These are phyloP conservation scores for Seriola rivoliana DNA, from an alignment of 2,113 vertebrate species.

Conservation along the genomic window DNA sequence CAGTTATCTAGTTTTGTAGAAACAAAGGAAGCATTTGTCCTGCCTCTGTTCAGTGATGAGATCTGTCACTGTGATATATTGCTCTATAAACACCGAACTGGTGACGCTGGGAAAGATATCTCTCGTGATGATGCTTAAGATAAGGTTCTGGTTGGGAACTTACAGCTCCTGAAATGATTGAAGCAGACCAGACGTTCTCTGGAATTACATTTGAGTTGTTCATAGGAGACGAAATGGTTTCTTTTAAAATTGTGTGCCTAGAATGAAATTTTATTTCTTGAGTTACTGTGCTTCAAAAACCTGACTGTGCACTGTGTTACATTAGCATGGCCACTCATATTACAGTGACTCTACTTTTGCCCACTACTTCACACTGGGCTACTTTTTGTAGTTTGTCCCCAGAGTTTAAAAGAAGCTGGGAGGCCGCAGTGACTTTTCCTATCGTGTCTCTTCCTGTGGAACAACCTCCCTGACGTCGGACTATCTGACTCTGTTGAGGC, in stretches of 20 bases:
- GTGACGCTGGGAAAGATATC: conserved; percentile 17
- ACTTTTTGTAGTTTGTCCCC: neutral
- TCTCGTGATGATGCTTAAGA: conserved; percentile 14
- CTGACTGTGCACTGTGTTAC: neutral
- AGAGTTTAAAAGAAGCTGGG: neutral
- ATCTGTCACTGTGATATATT: conserved; percentile 67
- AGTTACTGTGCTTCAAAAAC: neutral
- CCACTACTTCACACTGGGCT: too few relatives aligned
- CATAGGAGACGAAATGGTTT: neutral
- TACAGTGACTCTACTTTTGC: neutral
- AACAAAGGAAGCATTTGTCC: conserved; percentile 39
- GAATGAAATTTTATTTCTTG: neutral
- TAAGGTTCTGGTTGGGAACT: conserved; percentile 10
- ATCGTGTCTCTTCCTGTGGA: neutral
- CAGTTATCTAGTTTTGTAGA: conserved; percentile 31
- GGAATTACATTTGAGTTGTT: conserved; percentile 11
- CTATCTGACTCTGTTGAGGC: too few relatives aligned
- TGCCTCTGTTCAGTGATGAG: conserved; percentile 48
- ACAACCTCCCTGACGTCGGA: neutral
- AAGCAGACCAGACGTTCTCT: conserved; percentile 12
- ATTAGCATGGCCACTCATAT: neutral
- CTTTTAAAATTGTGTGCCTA: neutral
- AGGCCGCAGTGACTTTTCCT: neutral
- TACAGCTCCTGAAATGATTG: neutral
- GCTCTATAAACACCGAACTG: conserved; percentile 42